phyloP scores from a whole-genome alignment of 2,888 invertebrate genomes.

The Acrobasis repandana region DNA sequence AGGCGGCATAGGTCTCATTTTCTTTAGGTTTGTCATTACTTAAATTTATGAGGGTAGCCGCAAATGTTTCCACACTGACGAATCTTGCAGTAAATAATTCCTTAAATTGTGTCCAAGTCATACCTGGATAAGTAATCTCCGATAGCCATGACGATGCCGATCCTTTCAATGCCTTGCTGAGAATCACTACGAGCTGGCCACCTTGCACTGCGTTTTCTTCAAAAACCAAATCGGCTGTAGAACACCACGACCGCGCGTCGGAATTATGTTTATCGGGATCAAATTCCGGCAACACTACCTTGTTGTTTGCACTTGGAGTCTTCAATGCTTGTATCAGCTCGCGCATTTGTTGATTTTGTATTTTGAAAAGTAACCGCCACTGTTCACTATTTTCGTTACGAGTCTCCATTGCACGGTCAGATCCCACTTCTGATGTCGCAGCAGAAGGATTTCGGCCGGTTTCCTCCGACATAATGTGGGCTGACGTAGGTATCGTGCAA shows the following conservation, averaged over 20 bases:
- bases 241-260: slow-evolving; percentile 23
- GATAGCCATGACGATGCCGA: slow-evolving; percentile 31
- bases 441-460: too few relatives aligned
- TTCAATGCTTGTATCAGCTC: slow-evolving; percentile 7
- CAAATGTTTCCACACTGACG: slow-evolving; percentile 20
- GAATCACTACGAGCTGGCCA: not conserved
- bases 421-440: too few relatives aligned
- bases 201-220: not conserved
- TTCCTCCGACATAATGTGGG: too few relatives aligned
- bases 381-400: too few relatives aligned
- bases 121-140: slow-evolving; percentile 28
- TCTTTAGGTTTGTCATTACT: slow-evolving; percentile 32
- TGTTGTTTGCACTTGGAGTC: too few relatives aligned
- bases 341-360: not conserved
- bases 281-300: slow-evolving; percentile 25
- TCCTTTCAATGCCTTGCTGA: slow-evolving; percentile 16
- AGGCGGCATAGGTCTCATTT: slow-evolving; percentile 24
- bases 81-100: slow-evolving; percentile 27
- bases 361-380: not conserved
- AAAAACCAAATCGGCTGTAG: slow-evolving; percentile 19
- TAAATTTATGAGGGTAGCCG: slow-evolving; percentile 30
- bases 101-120: slow-evolving; percentile 32
- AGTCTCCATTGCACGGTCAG: too few relatives aligned
- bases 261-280: slow-evolving; percentile 22
- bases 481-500: too few relatives aligned